phyloP scores from a whole-genome alignment of 1,140 invertebrate genomes.

The Spodoptera frugiperda region DNA sequence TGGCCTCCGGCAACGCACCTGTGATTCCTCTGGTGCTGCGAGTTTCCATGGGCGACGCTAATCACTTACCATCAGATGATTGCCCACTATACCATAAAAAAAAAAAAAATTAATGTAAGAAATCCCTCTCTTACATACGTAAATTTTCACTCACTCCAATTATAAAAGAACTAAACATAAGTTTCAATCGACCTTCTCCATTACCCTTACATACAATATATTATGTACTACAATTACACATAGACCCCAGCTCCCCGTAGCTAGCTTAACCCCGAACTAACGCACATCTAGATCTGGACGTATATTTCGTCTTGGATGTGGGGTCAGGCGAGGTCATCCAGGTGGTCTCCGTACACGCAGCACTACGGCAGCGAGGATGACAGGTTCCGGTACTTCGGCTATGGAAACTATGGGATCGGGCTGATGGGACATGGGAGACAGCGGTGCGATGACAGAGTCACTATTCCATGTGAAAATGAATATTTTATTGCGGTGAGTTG shows the following conservation, averaged over 20 bases:
- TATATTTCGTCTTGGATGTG: slow-evolving; percentile 77
- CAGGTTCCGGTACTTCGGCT: slow-evolving; percentile 76
- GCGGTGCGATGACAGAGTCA: slow-evolving; percentile 90
- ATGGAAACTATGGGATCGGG: slow-evolving; percentile 73
- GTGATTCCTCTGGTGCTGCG: too few species aligned
- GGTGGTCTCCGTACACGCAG: slow-evolving; percentile 81
- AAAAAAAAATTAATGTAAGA: too few species aligned
- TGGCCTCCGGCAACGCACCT: too few species aligned
- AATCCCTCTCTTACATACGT: too few species aligned
- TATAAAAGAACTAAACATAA: not conserved
- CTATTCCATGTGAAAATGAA: slow-evolving; percentile 93
- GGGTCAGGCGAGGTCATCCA: slow-evolving; percentile 61
- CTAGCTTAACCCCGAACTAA: slow-evolving; percentile 65
- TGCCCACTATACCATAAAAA: too few species aligned
- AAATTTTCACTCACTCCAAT: too few species aligned
- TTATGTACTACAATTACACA: not conserved
- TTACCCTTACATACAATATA: not conserved
- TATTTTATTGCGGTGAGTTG: slow-evolving; percentile 91
- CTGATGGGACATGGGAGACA: slow-evolving; percentile 73
- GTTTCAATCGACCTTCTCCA: not conserved
- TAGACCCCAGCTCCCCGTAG: slow-evolving; percentile 59
- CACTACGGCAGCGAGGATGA: slow-evolving; percentile 65
- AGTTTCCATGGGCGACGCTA: too few species aligned
- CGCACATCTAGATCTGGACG: slow-evolving; percentile 73
- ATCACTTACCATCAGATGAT: too few species aligned